A percentile compares a stretch with the other conserved stretches of the same genome.
Conservation (phyloP, 2,113 vertebrate genomes). For the Macquaria ambigua region DNA sequence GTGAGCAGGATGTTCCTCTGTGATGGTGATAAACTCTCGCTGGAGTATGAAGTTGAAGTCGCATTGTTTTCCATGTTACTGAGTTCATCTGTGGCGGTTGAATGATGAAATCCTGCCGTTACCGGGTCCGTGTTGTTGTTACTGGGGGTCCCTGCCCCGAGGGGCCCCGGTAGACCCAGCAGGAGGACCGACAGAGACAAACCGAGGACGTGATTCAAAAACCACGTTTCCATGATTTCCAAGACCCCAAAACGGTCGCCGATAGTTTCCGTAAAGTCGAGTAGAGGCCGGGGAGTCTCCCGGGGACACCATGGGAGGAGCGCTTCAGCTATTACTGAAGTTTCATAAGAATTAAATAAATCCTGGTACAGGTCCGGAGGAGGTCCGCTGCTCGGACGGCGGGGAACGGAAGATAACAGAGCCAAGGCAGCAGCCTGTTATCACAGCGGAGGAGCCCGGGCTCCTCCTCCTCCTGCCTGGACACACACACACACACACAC, state of each 20-base stretch:
- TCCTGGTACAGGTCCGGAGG: slow-evolving; percentile 48
- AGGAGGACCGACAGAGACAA: slow-evolving; percentile 75
- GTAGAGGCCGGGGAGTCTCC: slow-evolving; percentile 63
- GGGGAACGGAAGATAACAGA: slow-evolving; percentile 73
- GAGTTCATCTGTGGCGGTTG: slow-evolving; percentile 31
- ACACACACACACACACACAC: slow-evolving; percentile 14
- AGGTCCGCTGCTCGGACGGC: slow-evolving; percentile 62
- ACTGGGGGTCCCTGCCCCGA: slow-evolving; percentile 69
- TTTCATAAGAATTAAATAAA: slow-evolving; percentile 57
- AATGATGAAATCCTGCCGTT: slow-evolving; percentile 48
- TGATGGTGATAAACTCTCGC: slow-evolving; percentile 71
- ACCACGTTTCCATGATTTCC: slow-evolving; percentile 84
- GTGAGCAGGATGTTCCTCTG: slow-evolving; percentile 68
- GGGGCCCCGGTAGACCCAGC: slow-evolving; percentile 72
- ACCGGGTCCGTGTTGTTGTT: slow-evolving; percentile 52
- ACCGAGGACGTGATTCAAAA: slow-evolving; percentile 69
- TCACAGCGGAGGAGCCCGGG: slow-evolving; percentile 68
- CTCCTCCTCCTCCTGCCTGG: slow-evolving; percentile 77
- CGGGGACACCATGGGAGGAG: slow-evolving; percentile 81
- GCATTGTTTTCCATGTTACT: slow-evolving; percentile 11
- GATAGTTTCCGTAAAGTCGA: slow-evolving; percentile 69
- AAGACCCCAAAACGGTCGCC: slow-evolving; percentile 56
- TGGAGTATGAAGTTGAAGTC: slow-evolving; percentile 57
- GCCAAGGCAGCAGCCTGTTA: slow-evolving; percentile 72
- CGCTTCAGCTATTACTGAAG: slow-evolving; percentile 18